These are phyloP conservation scores for Nasonovia ribisnigri DNA, from an alignment of 2,888 invertebrate genomes.

Conservation along the genomic window DNA sequence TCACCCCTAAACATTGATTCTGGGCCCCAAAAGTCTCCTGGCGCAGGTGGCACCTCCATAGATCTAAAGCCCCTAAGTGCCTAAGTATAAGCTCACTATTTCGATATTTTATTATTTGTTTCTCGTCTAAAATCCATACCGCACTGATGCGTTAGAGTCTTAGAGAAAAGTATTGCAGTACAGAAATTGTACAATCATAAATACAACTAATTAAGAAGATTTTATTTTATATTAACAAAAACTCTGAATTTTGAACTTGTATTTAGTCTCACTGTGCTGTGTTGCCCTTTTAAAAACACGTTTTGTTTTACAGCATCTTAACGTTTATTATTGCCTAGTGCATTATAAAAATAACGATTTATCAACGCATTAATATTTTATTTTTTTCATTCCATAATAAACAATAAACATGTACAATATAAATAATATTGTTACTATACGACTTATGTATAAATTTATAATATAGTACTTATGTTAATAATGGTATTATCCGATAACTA, in stretches of 20 bases:
- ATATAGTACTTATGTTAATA: not conserved
- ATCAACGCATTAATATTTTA: not conserved
- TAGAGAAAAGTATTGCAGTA: too few relatives aligned
- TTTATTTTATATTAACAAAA: too few relatives aligned
- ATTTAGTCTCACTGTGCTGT: too few relatives aligned
- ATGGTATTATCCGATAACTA: not conserved
- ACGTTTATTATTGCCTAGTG: not conserved
- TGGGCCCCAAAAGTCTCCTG: not conserved
- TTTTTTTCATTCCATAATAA: not conserved
- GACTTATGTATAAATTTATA: not conserved
- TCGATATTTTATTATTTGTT: not conserved
- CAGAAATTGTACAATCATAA: too few relatives aligned
- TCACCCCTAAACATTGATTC: not conserved
- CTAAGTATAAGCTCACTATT: not conserved
- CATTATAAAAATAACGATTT: not conserved
- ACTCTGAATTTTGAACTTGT: not conserved
- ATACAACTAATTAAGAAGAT: too few relatives aligned
- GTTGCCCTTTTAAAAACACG: not conserved
- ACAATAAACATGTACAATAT: not conserved
- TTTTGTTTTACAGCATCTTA: not conserved
- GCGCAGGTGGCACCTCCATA: not conserved
- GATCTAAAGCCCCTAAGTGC: not conserved
- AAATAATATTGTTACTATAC: not conserved
- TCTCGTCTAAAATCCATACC: not conserved
- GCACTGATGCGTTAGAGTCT: not conserved